phyloP scores from a whole-genome alignment of 2,888 invertebrate species.

The Coelopa pilipes region DNA sequence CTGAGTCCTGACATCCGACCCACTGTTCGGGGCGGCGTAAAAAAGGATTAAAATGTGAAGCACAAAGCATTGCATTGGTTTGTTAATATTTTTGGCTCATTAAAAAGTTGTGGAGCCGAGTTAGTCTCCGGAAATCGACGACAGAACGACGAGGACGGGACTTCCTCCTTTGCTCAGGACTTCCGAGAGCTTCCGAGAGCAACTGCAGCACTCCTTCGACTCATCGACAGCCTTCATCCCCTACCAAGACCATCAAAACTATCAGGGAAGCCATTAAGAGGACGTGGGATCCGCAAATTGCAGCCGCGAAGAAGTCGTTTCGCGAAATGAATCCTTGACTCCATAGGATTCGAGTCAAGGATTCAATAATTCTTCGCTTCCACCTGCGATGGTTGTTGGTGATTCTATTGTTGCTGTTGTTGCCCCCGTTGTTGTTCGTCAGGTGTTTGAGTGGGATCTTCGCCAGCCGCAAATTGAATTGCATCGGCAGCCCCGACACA shows the following conservation, averaged over 20 bases:
- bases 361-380: neutral
- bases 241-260: neutral
- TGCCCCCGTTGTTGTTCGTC: neutral
- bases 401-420: neutral
- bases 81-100: too few relatives aligned
- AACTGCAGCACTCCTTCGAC: too few relatives aligned
- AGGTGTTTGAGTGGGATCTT: neutral
- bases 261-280: constrained; percentile 15
- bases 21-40: too few relatives aligned
- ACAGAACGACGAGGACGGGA: too few relatives aligned
- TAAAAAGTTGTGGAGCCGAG: too few relatives aligned
- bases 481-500: constrained; percentile 6
- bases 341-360: neutral
- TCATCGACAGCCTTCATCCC: neutral
- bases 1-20: too few relatives aligned
- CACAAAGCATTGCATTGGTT: too few relatives aligned
- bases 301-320: constrained; percentile 25
- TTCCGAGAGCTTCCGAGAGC: too few relatives aligned
- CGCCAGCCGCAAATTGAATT: constrained; percentile 31
- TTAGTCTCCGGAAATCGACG: too few relatives aligned
- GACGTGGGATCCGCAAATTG: constrained; percentile 20
- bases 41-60: too few relatives aligned
- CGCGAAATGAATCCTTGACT: neutral
- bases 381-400: constrained; percentile 3
- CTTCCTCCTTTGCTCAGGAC: too few relatives aligned